Conservation (phyloP, 2,888 invertebrate species). For the Omphaloscelis lunosa region DNA sequence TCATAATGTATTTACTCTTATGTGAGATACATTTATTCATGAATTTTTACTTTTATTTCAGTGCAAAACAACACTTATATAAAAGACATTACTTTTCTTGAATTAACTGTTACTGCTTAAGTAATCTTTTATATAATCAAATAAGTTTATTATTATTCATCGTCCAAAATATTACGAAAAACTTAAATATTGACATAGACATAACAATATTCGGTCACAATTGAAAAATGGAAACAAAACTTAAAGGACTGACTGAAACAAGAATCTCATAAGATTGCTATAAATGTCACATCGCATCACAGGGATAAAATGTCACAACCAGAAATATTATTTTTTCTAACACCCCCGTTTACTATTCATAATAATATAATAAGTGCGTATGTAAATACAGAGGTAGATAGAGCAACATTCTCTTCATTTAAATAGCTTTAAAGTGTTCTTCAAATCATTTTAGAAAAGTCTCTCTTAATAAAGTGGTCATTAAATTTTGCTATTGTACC, state of each 20-base stretch:
- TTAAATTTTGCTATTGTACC: conserved; percentile 32
- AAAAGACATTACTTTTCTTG: background rate
- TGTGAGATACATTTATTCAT: conserved; percentile 23
- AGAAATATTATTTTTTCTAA: background rate
- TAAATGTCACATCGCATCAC: background rate
- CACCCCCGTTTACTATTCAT: background rate
- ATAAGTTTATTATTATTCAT: background rate
- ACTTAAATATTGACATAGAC: background rate
- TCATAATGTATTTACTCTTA: conserved; percentile 8
- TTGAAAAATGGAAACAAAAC: background rate
- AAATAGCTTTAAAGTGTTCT: background rate
- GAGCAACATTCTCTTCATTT: background rate
- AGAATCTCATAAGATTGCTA: conserved; percentile 21
- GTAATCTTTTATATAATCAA: background rate
- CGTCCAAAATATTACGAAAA: background rate
- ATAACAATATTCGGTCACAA: background rate
- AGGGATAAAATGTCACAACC: conserved; percentile 10
- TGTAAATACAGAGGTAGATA: background rate
- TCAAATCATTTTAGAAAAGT: background rate
- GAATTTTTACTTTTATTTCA: background rate
- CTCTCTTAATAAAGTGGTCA: conserved; percentile 25
- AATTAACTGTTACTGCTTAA: background rate
- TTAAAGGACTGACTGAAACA: background rate
- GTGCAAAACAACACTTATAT: background rate
- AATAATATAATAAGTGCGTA: background rate